Base-by-base conservation (phyloP, 2,888 invertebrate species). In the Cremastobaeus sp. region DNA sequence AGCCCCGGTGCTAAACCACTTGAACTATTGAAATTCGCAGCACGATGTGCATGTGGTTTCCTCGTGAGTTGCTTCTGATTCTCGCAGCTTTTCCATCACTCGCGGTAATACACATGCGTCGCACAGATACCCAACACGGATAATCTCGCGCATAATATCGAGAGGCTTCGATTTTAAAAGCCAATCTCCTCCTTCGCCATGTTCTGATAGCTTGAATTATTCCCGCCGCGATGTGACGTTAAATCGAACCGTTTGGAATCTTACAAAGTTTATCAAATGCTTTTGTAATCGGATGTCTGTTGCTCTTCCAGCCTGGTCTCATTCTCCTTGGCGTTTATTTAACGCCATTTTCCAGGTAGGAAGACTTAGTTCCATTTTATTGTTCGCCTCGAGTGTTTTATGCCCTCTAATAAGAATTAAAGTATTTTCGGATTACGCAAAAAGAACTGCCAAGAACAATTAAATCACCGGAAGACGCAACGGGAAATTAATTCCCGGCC, bases 211-310 rank as follows among this genome's bases (percentile, higher is more conserved):
- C 60, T 59, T 64, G 73, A 76, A 74, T 77, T 77, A 79, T 77
- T 78, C 75, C 60, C 43, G 50, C 70, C 76, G 55, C 76, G 77
- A 60, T 74, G 74, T 73, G 72, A 75, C 77, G 78, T 78, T 82
- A 79, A 77, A 74, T 76, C 76, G 66, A 74, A 74, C 60, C 77
- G 77, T 76, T 76, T 75, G 65, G 71, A 76, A 77, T 79, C 66
- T 65, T 65, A 37, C 72, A 47, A 72, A 52, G 59, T 47, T 59
- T 65, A 65, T 65, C 65, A 65, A 72, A 65, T 47, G 34, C 11
- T 32, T 14, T 28, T 30, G 30, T 72, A 72, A 72, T 66, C 52
- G 37, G 52, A 48, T 60, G 43, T 8, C 50, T 50, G 43, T 55
- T 55, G 39, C 48, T 28, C 9, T 30, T 47, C 30, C 17, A 17